Conservation (phyloP, 2,797 vertebrate species). For the Phrynocephalus vlangalii region DNA sequence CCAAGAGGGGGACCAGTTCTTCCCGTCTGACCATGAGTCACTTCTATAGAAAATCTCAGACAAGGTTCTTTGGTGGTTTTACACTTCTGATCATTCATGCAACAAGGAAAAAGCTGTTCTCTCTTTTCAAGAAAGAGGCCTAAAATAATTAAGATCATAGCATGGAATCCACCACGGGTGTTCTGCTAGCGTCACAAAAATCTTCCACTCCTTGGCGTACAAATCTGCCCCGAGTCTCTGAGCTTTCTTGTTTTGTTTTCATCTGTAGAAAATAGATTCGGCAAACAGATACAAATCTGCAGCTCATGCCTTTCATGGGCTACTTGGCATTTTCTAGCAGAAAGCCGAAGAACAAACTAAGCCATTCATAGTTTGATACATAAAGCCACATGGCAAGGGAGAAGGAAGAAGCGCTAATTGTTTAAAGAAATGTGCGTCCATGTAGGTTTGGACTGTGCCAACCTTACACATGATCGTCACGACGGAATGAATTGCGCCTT, state of each 20-base stretch:
- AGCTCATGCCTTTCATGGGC: slow-evolving; percentile 6
- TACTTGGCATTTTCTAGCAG: not conserved
- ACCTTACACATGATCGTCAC: not conserved
- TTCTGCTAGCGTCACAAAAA: not conserved
- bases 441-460: not conserved
- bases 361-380: not conserved
- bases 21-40: not conserved
- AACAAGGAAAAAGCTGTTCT: not conserved
- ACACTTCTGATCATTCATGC: not conserved
- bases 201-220: not conserved
- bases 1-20: not conserved
- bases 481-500: not conserved
- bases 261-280: not conserved
- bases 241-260: not conserved
- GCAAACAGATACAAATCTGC: not conserved
- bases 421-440: not conserved
- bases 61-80: not conserved
- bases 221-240: not conserved
- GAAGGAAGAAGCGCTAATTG: not conserved
- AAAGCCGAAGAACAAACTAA: slow-evolving; percentile 9
- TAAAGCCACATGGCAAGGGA: not conserved
- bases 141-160: not conserved
- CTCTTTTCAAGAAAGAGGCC: not conserved
- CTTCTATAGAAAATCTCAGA: not conserved
- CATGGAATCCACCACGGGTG: not conserved